Conservation (phyloP, 1,140 invertebrate species). For the Drosophila nigrodunni region DNA sequence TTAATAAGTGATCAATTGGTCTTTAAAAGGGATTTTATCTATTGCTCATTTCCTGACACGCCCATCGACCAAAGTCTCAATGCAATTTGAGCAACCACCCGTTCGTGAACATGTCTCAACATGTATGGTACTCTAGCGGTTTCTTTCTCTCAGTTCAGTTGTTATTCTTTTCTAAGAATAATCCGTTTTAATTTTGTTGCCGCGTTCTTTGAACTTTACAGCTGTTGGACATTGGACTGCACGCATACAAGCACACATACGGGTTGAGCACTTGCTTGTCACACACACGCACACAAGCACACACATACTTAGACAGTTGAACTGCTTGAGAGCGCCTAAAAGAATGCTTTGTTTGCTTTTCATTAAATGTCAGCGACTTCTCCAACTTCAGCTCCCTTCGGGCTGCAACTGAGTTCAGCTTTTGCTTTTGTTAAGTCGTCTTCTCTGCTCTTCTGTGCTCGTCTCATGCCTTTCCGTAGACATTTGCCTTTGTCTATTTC, state of each 20-base stretch:
- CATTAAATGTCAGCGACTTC: slow-evolving; percentile 57
- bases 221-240: slow-evolving; percentile 11
- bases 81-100: slow-evolving; percentile 32
- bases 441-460: neutral
- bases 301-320: slow-evolving; percentile 17
- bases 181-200: slow-evolving; percentile 63
- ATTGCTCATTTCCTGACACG: slow-evolving; percentile 16
- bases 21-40: slow-evolving; percentile 15
- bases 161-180: slow-evolving; percentile 28
- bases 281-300: slow-evolving; percentile 11
- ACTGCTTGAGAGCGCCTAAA: slow-evolving; percentile 57
- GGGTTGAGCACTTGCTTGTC: neutral
- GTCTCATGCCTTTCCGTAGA: too few species aligned
- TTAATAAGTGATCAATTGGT: slow-evolving; percentile 53
- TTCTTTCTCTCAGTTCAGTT: neutral
- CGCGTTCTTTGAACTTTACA: slow-evolving; percentile 71
- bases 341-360: slow-evolving; percentile 76
- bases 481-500: slow-evolving; percentile 17
- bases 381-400: neutral
- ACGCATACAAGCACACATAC: neutral
- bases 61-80: slow-evolving; percentile 6
- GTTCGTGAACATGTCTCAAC: neutral
- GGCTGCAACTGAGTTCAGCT: slow-evolving; percentile 2
- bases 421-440: slow-evolving; percentile 14
- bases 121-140: neutral